A percentile compares a stretch with the other conserved stretches of the same genome.
These are phyloP conservation scores for Campylomormyrus tamandua DNA, from an alignment of 2,113 vertebrate genomes.

Conservation along the genomic window DNA sequence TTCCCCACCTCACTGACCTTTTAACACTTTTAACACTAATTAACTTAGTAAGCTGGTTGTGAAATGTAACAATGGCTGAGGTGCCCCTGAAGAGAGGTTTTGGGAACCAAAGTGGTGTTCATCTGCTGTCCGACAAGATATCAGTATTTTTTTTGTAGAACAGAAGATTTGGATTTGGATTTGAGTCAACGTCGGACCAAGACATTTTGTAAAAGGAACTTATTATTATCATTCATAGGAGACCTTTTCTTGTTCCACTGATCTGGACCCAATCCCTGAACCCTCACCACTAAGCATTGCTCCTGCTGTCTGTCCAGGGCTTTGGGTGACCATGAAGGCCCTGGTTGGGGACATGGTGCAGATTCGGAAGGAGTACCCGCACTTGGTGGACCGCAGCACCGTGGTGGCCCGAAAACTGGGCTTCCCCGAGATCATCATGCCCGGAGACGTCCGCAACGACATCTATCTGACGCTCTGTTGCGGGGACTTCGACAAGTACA, in stretches of 20 bases:
- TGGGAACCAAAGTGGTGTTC: not conserved
- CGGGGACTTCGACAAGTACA: constrained; percentile 96
- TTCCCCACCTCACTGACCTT: no score
- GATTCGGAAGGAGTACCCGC: constrained; percentile 90
- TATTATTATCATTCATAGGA: not conserved
- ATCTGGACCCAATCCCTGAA: not conserved
- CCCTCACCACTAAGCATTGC: not conserved
- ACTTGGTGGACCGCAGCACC: constrained; percentile 91
- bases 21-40: no score
- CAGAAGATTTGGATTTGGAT: not conserved
- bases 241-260: not conserved
- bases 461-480: constrained; percentile 86
- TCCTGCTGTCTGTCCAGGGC: constrained; percentile 55
- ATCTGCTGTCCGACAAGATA: not conserved
- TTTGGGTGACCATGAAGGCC: constrained; percentile 97
- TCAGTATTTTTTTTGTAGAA: not conserved
- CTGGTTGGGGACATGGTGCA: constrained; percentile 86
- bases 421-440: constrained; percentile 99
- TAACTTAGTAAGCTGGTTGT: not conserved
- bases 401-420: constrained; percentile 91
- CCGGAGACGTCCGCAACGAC: constrained; percentile 93
- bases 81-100: not conserved
- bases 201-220: not conserved
- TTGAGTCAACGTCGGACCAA: not conserved
- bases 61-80: not conserved